These are phyloP conservation scores for Stichodactyla helianthus DNA, from an alignment of 64 coral and sea anemone species.

Conservation along the genomic window DNA sequence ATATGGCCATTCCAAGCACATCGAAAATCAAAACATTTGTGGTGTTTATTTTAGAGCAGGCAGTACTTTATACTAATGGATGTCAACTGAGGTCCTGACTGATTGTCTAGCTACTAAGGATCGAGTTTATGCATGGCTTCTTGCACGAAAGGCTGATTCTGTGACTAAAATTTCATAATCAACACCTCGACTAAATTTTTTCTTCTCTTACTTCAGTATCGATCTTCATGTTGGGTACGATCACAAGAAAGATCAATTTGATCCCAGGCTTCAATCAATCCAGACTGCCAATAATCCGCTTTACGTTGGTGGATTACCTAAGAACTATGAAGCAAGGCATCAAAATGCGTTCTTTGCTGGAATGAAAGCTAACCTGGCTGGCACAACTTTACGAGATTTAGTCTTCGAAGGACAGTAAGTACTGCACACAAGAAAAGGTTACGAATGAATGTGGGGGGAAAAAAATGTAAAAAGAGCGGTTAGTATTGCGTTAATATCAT, in stretches of 20 bases:
- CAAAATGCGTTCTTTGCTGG: not conserved
- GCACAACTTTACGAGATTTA: slow-evolving; percentile 24
- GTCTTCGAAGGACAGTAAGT: slow-evolving; percentile 32
- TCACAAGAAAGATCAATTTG: not conserved
- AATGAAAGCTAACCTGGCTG: not conserved
- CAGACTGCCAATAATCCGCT: slow-evolving; percentile 2
- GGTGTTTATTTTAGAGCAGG: too few relatives aligned
- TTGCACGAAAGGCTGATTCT: too few relatives aligned
- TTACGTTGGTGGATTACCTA: slow-evolving; percentile 43
- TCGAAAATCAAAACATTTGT: too few relatives aligned
- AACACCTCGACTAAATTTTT: not conserved
- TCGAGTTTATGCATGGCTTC: too few relatives aligned
- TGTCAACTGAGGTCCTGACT: too few relatives aligned
- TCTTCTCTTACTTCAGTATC: not conserved
- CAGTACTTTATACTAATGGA: too few relatives aligned
- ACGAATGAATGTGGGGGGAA: too few relatives aligned
- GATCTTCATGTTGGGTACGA: not conserved
- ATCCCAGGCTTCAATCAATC: not conserved
- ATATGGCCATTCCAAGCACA: not conserved
- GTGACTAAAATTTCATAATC: too few relatives aligned
- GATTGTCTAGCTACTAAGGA: too few relatives aligned
- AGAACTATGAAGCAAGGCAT: not conserved
- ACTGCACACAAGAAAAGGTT: not conserved
- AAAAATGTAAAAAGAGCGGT: too few relatives aligned
- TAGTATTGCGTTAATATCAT: too few relatives aligned